A percentile compares a stretch with the other conserved stretches of the same genome.
These are phyloP conservation scores for Drosophila tristis DNA, from an alignment of 1,140 invertebrate genomes.

Conservation along the genomic window DNA sequence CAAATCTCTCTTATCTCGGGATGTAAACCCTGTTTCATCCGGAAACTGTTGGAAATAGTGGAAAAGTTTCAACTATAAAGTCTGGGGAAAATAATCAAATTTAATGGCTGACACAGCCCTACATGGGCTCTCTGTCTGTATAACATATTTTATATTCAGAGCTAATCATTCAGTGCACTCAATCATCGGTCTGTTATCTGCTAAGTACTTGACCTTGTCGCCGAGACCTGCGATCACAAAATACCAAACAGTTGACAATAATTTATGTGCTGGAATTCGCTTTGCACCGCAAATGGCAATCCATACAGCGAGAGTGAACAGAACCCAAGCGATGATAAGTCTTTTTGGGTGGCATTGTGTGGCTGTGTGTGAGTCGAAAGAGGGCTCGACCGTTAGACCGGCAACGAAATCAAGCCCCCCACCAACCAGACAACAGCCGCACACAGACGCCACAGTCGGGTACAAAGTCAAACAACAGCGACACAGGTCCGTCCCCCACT, in stretches of 20 bases:
- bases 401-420: constrained; percentile 38
- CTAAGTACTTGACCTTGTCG: constrained; percentile 41
- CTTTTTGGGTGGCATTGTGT: background rate
- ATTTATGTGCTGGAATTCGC: constrained; percentile 33
- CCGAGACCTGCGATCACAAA: constrained; percentile 21
- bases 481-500: constrained; percentile 20
- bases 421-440: background rate
- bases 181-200: constrained; percentile 30
- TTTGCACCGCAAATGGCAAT: constrained; percentile 12
- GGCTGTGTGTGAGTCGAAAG: constrained; percentile 34
- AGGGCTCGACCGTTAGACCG: constrained; percentile 60
- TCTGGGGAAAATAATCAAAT: background rate
- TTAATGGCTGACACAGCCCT: too few species aligned
- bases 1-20: constrained; percentile 5
- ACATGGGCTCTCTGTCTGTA: too few species aligned
- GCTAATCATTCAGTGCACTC: constrained; percentile 27
- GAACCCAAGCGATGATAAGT: constrained; percentile 37
- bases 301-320: background rate
- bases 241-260: constrained; percentile 15
- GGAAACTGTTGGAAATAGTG: constrained; percentile 14
- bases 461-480: constrained; percentile 64
- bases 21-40: background rate
- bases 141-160: background rate
- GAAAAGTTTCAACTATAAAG: constrained; percentile 28
- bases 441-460: constrained; percentile 18